Evolutionary conservation across 1,140 invertebrate species (phyloP).

Genomic region (Oreohelix idahoensis): DNA sequence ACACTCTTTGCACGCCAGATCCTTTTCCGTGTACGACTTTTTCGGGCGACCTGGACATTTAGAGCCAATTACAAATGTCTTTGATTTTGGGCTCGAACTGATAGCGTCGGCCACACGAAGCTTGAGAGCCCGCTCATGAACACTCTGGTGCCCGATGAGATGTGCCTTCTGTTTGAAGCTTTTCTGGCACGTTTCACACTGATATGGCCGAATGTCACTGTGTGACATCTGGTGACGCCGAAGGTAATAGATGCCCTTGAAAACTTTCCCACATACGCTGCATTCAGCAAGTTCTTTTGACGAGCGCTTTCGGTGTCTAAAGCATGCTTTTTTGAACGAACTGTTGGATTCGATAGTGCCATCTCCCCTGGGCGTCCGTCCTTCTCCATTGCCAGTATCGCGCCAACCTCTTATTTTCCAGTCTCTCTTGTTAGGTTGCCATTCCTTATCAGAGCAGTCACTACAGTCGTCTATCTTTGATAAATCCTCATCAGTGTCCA

Average conservation of each 20-base stretch:
- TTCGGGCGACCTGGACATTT: slow-evolving; percentile 35
- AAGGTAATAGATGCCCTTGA: slow-evolving; percentile 39
- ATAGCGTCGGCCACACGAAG: not conserved
- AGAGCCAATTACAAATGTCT: not conserved
- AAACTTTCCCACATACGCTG: slow-evolving; percentile 34
- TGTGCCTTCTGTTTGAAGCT: slow-evolving; percentile 45
- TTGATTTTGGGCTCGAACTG: not conserved
- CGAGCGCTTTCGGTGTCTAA: not conserved
- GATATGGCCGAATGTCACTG: slow-evolving; percentile 35
- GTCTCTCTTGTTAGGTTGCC: slow-evolving; percentile 11
- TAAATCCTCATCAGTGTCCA: slow-evolving; percentile 3
- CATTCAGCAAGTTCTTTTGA: slow-evolving; percentile 11
- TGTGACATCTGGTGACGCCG: slow-evolving; percentile 41
- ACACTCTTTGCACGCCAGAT: slow-evolving; percentile 41
- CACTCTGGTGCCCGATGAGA: slow-evolving; percentile 23
- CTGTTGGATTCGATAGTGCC: not conserved
- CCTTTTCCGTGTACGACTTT: slow-evolving; percentile 37
- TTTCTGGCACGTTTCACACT: slow-evolving; percentile 37
- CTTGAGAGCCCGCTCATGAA: slow-evolving; percentile 1
- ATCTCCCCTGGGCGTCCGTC: not conserved
- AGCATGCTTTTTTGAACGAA: not conserved
- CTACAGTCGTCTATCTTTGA: not conserved
- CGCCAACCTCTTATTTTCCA: not conserved
- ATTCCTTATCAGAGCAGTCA: slow-evolving; percentile 35
- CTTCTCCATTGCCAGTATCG: not conserved